Base-by-base conservation (phyloP, 2,888 invertebrate species). In the Arrhopalites spinosus region DNA sequence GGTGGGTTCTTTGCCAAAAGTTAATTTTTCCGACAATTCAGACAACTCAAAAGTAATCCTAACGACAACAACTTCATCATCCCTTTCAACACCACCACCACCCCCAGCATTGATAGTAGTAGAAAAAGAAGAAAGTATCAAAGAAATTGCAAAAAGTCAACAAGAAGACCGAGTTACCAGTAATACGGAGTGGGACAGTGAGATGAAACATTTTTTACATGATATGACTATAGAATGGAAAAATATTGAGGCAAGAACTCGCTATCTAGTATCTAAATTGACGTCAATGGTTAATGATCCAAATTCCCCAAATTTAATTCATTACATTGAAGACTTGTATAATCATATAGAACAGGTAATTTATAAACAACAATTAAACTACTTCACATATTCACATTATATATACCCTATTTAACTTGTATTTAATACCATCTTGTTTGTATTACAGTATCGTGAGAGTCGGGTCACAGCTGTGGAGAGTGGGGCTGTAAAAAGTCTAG, bases 391-490 rank as follows among this genome's bases (percentile, higher is more conserved):
- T n/a, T n/a, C n/a, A n/a, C n/a, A n/a, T n/a, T n/a, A n/a, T n/a
- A n/a, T n/a, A n/a, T n/a, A n/a, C n/a, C n/a, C n/a, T n/a, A n/a
- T n/a, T n/a, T n/a, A n/a, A n/a, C n/a, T n/a, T n/a, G n/a, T n/a
- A n/a, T n/a, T n/a, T n/a, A n/a, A n/a, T n/a, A n/a, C n/a, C n/a
- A n/a, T n/a, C n/a, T n/a, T n/a, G n/a, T n/a, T n/a, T n/a, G n/a
- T n/a, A n/a, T n/a, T n/a, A n/a, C 88, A 90, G 82, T 91, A 91
- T 86, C 92, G 93, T 0, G 91, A 92, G 83, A 90, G 92, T 2
- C 88, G 91, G 82, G 89, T 90, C 84, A 88, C 90, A 79, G 92
- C 93, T 79, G 89, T 92, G 64, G 92, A 92, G 88, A 90, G 73
- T 45, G 81, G 81, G 20, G 80, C 76, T 20, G 36, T 80, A 0